Evolutionary conservation across 2,113 vertebrate species (phyloP).

Genomic region (Nibea albiflora): DNA sequence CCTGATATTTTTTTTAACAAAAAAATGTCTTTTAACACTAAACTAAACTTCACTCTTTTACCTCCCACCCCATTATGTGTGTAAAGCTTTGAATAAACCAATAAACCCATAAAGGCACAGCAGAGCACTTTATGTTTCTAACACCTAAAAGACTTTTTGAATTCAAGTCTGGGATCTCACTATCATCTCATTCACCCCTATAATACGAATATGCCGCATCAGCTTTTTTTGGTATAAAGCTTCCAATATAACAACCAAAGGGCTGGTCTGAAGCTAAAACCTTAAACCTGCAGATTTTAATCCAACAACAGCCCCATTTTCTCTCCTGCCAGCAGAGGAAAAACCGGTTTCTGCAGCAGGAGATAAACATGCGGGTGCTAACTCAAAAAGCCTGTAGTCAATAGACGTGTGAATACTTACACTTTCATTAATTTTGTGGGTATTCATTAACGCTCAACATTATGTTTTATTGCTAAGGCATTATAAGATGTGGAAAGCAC

Average conservation of each 20-base stretch:
- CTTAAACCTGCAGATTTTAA: conserved; percentile 34
- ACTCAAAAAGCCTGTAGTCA: conserved; percentile 21
- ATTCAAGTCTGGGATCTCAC: conserved; percentile 19
- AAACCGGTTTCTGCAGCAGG: conserved; percentile 38
- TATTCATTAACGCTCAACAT: conserved; percentile 7
- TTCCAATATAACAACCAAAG: not conserved
- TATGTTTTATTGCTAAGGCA: not conserved
- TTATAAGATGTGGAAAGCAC: not conserved
- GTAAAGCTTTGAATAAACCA: not conserved
- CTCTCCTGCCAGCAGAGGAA: conserved; percentile 19
- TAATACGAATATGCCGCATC: conserved; percentile 20
- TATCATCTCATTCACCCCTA: not conserved
- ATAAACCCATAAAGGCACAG: not conserved
- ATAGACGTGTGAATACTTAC: not conserved
- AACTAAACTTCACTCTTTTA: not conserved
- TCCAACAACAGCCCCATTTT: conserved; percentile 23
- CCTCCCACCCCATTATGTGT: not conserved
- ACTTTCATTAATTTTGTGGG: not conserved
- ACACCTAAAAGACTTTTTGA: conserved; percentile 13
- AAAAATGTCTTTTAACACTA: not conserved
- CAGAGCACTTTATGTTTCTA: conserved; percentile 11
- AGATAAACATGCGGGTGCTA: conserved; percentile 29
- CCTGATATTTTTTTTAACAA: conserved; percentile 33
- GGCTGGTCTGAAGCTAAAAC: conserved; percentile 20
- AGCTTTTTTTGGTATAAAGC: conserved; percentile 24